Evolutionary conservation across 2,888 invertebrate genomes (phyloP).

Genomic region (Acronicta alni): DNA sequence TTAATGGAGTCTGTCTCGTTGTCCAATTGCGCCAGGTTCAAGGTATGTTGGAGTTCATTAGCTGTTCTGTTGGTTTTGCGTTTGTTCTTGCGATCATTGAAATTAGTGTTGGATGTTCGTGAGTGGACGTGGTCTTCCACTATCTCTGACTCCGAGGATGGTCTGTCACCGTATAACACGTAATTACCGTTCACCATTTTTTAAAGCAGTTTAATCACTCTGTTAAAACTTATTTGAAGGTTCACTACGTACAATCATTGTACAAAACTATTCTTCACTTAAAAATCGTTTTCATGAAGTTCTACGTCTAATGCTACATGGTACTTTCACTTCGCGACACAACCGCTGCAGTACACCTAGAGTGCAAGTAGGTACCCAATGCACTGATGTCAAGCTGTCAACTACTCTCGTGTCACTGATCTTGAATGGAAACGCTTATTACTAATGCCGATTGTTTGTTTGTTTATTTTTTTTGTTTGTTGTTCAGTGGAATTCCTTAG

Average conservation of each 20-base stretch:
- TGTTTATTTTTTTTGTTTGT: conserved; percentile 75
- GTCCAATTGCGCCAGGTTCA: conserved; percentile 79
- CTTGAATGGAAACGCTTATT: conserved; percentile 67
- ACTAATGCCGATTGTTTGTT: conserved; percentile 81
- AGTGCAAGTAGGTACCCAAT: conserved; percentile 3
- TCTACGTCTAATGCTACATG: background rate
- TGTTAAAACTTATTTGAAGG: conserved; percentile 45
- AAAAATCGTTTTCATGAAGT: conserved; percentile 33
- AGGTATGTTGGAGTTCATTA: conserved; percentile 77
- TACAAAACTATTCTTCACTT: conserved; percentile 56
- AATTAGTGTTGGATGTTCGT: conserved; percentile 67
- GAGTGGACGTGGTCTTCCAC: conserved; percentile 82
- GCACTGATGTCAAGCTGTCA: conserved; percentile 50
- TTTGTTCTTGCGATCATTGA: conserved; percentile 73
- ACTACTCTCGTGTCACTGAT: conserved; percentile 56
- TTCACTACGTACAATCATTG: conserved; percentile 62
- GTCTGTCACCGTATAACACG: conserved; percentile 81
- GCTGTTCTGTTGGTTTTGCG: conserved; percentile 76
- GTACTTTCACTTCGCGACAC: background rate
- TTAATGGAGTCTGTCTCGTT: conserved; percentile 85
- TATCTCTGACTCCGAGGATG: conserved; percentile 82
- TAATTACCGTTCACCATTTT: conserved; percentile 88
- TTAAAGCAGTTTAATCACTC: conserved; percentile 42
- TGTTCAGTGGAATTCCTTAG: conserved; percentile 75
- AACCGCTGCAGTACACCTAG: background rate